phyloP scores from a whole-genome alignment of 2,113 vertebrate genomes.

The Tupaia tana region DNA sequence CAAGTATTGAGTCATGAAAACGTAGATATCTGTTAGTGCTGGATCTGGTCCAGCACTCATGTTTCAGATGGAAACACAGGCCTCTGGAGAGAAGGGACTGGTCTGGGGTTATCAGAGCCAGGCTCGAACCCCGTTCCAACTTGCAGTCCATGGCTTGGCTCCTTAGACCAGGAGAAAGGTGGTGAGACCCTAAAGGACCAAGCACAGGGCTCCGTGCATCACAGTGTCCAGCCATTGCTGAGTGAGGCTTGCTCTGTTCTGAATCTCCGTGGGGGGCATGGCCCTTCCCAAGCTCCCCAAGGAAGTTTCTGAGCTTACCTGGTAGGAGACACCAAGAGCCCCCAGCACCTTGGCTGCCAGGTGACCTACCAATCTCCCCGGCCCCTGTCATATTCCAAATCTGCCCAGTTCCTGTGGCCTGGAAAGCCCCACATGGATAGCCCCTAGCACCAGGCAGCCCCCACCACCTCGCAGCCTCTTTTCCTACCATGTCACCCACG shows the following conservation, averaged over 20 bases:
- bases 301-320: background rate
- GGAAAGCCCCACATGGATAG: background rate
- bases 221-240: background rate
- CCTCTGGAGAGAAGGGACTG: background rate
- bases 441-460: background rate
- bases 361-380: background rate
- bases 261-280: background rate
- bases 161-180: background rate
- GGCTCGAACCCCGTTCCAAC: background rate
- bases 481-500: background rate
- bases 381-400: background rate
- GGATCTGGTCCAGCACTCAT: background rate
- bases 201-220: background rate
- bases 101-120: background rate
- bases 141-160: background rate
- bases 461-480: background rate
- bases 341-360: background rate
- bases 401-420: background rate
- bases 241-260: background rate
- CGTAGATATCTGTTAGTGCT: background rate
- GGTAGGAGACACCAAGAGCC: background rate
- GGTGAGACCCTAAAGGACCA: background rate
- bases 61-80: background rate
- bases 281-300: background rate
- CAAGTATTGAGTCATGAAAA: constrained; percentile 59